Evolutionary conservation across 2,113 vertebrate species (phyloP).

Genomic region (Syngnathus scovelli): DNA sequence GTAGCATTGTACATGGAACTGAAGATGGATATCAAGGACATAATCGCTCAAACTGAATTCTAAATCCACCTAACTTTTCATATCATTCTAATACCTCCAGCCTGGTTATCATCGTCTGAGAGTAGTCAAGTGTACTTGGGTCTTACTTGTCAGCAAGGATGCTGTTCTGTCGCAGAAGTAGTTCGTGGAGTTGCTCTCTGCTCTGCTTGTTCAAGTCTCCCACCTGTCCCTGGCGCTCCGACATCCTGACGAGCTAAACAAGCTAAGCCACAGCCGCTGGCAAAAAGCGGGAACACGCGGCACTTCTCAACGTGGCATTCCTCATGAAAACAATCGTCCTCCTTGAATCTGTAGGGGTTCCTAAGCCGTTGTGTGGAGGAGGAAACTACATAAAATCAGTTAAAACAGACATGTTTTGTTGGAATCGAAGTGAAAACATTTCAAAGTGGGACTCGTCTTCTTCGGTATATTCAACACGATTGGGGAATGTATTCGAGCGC

Average conservation of each 20-base stretch:
- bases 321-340: neutral
- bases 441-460: constrained; percentile 30
- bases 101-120: neutral
- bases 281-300: neutral
- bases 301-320: neutral
- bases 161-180: constrained; percentile 80
- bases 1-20: neutral
- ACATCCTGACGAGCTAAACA: constrained; percentile 54
- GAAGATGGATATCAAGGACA: neutral
- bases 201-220: constrained; percentile 65
- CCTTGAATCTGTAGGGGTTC: neutral
- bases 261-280: constrained; percentile 26
- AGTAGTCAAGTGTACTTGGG: neutral
- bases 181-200: constrained; percentile 78
- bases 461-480: rapidly evolving
- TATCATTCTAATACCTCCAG: neutral
- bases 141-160: constrained; percentile 81
- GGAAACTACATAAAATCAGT: neutral
- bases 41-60: neutral
- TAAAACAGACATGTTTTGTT: neutral
- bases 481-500: neutral
- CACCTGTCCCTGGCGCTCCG: constrained; percentile 61
- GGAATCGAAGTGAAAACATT: constrained; percentile 20
- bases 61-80: neutral
- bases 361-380: too few relatives aligned